Evolutionary conservation across 2,797 vertebrate species (phyloP), one percentile per base, ranked within the genome.

Genomic region (Sitta carolinensis): DNA sequence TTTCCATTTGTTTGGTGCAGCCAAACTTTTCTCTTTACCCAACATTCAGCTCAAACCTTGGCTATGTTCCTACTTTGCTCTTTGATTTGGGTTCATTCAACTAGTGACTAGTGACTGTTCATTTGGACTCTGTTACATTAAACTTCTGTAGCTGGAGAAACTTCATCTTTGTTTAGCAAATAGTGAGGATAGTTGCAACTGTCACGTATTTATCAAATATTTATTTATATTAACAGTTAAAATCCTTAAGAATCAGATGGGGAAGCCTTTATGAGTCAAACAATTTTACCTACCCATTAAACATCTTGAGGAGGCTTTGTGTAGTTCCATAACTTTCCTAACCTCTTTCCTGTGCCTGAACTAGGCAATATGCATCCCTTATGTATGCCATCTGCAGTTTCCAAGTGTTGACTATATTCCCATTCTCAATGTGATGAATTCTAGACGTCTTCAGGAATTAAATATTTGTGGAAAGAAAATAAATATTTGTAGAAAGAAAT

Each of bases 31-130:
- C 19, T 38, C 6, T 6, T 14, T 51, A 3, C 32, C 20, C n/a
- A 57, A 4, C 0, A 4, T 62, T 54, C 17, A 42, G 16, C 36
- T 70, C 32, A 47, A 62, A 62, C 17, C 13, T 30, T 78, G 32
- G 5, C 13, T 40, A 14, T 48, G 19, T 66, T 73, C 25, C 25
- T 57, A 2, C 42, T 15, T 58, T 69, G 20, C 26, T 57, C 4
- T 51, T 81, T 81, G 25, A 51, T 23, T 36, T 0, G 0, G 4
- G 8, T 76, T 55, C 8, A 51, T 80, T 42, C 30, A 25, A 1
- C 23, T 43, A 16, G 30, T 15, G 40, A 7, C 42, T 47, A 23
- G 21, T 36, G 52, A 27, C 8, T 61, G 25, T 48, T 81, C 11
- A 2, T 69, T 84, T 54, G 52, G 48, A 30, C 16, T 66, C 11